These are phyloP conservation scores for Drosophila pandora DNA, from an alignment of 1,140 invertebrate genomes.

Conservation along the genomic window DNA sequence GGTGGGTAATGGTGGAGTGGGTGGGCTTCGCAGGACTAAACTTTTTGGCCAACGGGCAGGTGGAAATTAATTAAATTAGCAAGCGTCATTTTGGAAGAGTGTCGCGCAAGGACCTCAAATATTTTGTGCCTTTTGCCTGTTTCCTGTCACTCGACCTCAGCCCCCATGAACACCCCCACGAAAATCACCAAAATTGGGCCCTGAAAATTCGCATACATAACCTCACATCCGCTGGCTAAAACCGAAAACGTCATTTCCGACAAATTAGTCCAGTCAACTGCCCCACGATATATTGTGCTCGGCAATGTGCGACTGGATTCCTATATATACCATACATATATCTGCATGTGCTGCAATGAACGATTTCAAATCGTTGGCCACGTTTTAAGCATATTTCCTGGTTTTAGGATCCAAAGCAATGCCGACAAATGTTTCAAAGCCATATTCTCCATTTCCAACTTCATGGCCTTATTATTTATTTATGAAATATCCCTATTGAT, in stretches of 20 bases:
- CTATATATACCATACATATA: constrained; percentile 1
- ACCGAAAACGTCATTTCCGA: constrained; percentile 76
- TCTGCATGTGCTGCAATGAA: constrained; percentile 41
- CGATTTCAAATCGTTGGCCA: constrained; percentile 59
- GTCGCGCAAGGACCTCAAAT: constrained; percentile 69
- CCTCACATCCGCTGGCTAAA: constrained; percentile 58
- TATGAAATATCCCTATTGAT: constrained; percentile 22
- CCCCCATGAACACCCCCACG: neutral
- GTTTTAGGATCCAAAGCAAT: constrained; percentile 49
- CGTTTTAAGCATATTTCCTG: constrained; percentile 75
- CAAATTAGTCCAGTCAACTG: constrained; percentile 77
- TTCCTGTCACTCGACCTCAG: constrained; percentile 2
- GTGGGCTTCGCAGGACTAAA: constrained; percentile 25
- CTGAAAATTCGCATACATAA: constrained; percentile 51
- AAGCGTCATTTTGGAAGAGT: constrained; percentile 74
- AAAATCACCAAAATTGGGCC: constrained; percentile 30
- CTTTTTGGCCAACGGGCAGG: constrained; percentile 54
- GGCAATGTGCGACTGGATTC: constrained; percentile 17
- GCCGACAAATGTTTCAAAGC: constrained; percentile 37
- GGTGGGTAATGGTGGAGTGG: neutral
- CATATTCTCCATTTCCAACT: neutral
- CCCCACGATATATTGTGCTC: constrained; percentile 44
- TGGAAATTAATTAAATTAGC: constrained; percentile 81
- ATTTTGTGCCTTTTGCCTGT: constrained; percentile 26
- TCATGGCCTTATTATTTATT: constrained; percentile 19